Conservation (phyloP, 1,140 invertebrate species). For the Drosophila malerkotliana region DNA sequence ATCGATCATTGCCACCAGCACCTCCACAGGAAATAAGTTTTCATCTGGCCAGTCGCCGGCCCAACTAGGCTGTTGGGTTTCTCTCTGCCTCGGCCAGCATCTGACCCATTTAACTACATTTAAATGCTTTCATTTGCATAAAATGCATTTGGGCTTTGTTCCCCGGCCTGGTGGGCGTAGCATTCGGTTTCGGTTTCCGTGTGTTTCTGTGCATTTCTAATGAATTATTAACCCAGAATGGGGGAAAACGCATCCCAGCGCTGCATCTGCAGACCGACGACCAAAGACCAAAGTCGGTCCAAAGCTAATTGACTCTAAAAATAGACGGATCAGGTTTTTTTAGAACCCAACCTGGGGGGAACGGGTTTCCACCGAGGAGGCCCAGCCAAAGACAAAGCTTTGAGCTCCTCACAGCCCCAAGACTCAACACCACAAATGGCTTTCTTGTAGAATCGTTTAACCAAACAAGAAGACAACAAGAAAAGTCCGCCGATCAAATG, state of each 20-base stretch:
- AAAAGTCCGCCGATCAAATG: conserved; percentile 58
- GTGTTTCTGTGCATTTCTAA: conserved; percentile 60
- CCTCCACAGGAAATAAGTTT: conserved; percentile 13
- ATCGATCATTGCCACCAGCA: conserved; percentile 13
- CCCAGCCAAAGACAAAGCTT: conserved; percentile 19
- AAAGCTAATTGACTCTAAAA: conserved; percentile 78
- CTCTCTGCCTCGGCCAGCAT: conserved; percentile 3
- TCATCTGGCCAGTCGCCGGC: conserved; percentile 5
- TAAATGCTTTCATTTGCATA: conserved; percentile 60
- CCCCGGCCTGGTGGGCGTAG: conserved; percentile 19
- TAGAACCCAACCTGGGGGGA: conserved; percentile 22
- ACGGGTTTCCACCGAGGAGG: conserved; percentile 43
- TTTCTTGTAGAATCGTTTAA: conserved; percentile 51
- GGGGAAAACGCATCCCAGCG: conserved; percentile 59
- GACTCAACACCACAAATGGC: conserved; percentile 26
- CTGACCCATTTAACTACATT: conserved; percentile 77
- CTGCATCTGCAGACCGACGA: conserved; percentile 14
- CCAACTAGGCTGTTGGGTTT: conserved; percentile 7
- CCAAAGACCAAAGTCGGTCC: conserved; percentile 16
- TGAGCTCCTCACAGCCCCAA: conserved; percentile 8
- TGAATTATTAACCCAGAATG: conserved; percentile 66
- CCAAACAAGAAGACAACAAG: conserved; percentile 51
- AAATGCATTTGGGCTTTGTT: conserved; percentile 16
- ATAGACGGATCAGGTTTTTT: conserved; percentile 69
- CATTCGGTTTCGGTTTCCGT: conserved; percentile 5